Evolutionary conservation across 2,888 invertebrate species (phyloP).

Genomic region (Sesia apiformis): DNA sequence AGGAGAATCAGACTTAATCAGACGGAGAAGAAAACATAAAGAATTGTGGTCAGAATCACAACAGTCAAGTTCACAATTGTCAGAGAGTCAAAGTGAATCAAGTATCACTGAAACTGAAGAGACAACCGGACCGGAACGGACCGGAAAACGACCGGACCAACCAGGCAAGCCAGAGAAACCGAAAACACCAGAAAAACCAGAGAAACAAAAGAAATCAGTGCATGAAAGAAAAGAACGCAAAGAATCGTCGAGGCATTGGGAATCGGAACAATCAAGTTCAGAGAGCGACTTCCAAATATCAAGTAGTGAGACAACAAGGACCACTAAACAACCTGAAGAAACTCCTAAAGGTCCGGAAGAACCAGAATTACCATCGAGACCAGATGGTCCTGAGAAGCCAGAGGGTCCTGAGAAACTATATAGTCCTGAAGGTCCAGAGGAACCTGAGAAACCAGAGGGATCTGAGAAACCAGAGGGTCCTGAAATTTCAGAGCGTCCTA

Average conservation of each 20-base stretch:
- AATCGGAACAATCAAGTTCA: too few species aligned
- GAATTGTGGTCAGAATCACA: background rate
- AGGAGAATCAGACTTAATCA: background rate
- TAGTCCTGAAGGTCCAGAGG: background rate
- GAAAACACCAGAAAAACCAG: background rate
- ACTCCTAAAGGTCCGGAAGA: background rate
- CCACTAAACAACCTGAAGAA: background rate
- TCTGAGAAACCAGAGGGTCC: background rate
- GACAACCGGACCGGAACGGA: background rate
- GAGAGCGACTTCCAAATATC: too few species aligned
- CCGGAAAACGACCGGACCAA: background rate
- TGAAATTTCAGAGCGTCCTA: background rate
- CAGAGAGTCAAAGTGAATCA: background rate
- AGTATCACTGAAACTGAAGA: background rate
- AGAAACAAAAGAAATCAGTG: background rate
- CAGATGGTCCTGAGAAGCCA: background rate
- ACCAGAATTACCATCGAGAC: background rate
- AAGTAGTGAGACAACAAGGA: too few species aligned
- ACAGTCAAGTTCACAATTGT: background rate
- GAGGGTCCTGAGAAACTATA: background rate
- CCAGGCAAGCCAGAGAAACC: background rate
- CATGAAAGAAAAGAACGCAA: too few species aligned
- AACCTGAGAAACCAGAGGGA: background rate
- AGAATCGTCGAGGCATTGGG: too few species aligned
- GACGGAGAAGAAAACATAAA: background rate